Conservation (phyloP, 2,888 invertebrate genomes). For the Morpho helenor region DNA sequence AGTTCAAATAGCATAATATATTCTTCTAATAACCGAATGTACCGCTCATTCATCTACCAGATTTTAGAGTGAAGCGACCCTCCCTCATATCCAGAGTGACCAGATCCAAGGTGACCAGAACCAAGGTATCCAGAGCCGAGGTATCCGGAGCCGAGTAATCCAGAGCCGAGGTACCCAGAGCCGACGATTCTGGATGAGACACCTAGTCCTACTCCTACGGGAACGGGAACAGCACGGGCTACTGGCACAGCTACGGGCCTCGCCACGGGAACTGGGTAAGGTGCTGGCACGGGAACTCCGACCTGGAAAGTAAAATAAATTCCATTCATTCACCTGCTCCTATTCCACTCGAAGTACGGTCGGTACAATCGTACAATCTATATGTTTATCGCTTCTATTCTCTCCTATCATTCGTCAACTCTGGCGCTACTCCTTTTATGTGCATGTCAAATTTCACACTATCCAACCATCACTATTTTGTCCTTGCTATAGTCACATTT, state of each 20-base stretch:
- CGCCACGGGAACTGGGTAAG: slow-evolving; percentile 67
- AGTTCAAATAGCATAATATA: neutral
- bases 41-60: slow-evolving; percentile 43
- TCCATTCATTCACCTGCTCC: too few relatives aligned
- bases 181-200: slow-evolving; percentile 15
- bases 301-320: slow-evolving; percentile 45
- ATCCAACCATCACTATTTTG: too few relatives aligned
- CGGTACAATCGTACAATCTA: too few relatives aligned
- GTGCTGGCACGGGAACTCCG: slow-evolving; percentile 66
- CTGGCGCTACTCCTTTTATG: too few relatives aligned
- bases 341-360: neutral
- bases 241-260: slow-evolving; percentile 66
- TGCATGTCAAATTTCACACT: too few relatives aligned
- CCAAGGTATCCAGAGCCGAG: slow-evolving; percentile 26
- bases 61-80: slow-evolving; percentile 38
- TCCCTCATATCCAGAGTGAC: slow-evolving; percentile 28
- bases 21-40: slow-evolving; percentile 18
- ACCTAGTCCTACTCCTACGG: slow-evolving; percentile 40
- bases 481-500: too few relatives aligned
- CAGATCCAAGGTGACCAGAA: slow-evolving; percentile 25
- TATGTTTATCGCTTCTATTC: too few relatives aligned
- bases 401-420: too few relatives aligned
- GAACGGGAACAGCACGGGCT: slow-evolving; percentile 53
- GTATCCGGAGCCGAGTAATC: slow-evolving; percentile 27
- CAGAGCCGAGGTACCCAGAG: slow-evolving; percentile 27